Conservation (phyloP, 2,888 invertebrate genomes). For the Chalcosyrphus nemorum region DNA sequence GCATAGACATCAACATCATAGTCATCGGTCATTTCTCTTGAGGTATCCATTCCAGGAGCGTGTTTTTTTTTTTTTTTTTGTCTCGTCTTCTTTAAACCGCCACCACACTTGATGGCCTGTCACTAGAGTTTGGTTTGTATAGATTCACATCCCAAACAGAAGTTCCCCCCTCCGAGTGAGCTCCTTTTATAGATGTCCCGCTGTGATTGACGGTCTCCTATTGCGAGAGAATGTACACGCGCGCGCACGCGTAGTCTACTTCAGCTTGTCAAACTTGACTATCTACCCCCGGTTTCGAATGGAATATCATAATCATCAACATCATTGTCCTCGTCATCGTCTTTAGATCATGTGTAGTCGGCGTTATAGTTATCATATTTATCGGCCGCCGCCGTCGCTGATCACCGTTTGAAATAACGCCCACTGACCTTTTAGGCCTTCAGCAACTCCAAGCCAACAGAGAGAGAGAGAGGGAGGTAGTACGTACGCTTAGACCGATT, state of each 20-base stretch:
- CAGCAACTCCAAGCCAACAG: constrained; percentile 20
- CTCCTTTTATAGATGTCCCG: constrained; percentile 62
- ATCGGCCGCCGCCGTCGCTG: constrained; percentile 46
- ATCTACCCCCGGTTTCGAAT: constrained; percentile 27
- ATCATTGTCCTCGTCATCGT: background rate
- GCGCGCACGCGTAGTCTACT: constrained; percentile 54
- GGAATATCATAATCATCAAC: constrained; percentile 26
- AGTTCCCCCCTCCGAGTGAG: constrained; percentile 19
- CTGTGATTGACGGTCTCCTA: constrained; percentile 40
- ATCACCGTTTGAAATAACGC: constrained; percentile 65
- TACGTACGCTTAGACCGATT: constrained; percentile 22
- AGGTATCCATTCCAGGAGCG: constrained; percentile 37
- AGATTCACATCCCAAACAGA: constrained; percentile 20
- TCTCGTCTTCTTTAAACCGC: too few species aligned
- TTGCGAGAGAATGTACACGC: background rate
- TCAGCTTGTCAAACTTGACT: constrained; percentile 55
- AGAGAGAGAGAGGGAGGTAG: constrained; percentile 31
- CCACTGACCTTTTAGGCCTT: constrained; percentile 66
- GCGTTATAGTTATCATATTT: constrained; percentile 56
- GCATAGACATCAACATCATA: constrained; percentile 6
- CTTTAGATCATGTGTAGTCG: background rate
- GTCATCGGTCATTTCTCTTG: background rate
- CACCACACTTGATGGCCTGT: constrained; percentile 30
- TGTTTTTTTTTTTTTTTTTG: too few species aligned
- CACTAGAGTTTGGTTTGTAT: constrained; percentile 9